phyloP scores from a whole-genome alignment of 2,113 vertebrate species.

The Piaya cayana region DNA sequence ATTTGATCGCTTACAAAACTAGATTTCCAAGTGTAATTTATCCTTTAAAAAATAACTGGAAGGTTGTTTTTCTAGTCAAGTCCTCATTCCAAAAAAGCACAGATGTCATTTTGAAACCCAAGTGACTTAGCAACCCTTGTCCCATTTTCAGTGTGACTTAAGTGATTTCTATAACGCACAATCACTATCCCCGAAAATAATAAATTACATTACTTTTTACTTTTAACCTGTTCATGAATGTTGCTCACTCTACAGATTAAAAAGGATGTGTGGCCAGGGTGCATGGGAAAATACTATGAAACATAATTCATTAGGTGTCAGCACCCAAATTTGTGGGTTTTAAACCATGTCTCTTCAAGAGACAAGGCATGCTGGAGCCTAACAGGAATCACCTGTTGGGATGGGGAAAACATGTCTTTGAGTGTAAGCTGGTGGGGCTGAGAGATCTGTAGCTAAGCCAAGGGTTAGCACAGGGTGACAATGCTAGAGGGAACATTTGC shows the following conservation, averaged over 20 bases:
- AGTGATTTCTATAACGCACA: not conserved
- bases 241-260: not conserved
- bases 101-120: not conserved
- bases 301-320: not conserved
- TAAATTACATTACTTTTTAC: not conserved
- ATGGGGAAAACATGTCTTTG: not conserved
- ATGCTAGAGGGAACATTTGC: too few relatives aligned
- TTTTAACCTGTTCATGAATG: not conserved
- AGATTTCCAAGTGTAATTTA: not conserved
- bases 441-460: not conserved
- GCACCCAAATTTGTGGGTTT: not conserved
- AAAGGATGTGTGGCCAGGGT: not conserved
- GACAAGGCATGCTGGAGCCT: not conserved
- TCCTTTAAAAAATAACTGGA: not conserved
- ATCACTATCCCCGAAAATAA: not conserved
- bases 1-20: not conserved
- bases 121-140: not conserved
- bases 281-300: not conserved
- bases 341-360: not conserved
- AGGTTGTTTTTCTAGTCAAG: not conserved
- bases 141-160: not conserved
- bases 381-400: not conserved
- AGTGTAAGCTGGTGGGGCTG: not conserved
- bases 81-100: not conserved
- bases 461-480: not conserved